Percentiles rank a stretch among this genome's conserved stretches.
Conservation (phyloP, 2,888 invertebrate genomes). For the Saturnia japonica region DNA sequence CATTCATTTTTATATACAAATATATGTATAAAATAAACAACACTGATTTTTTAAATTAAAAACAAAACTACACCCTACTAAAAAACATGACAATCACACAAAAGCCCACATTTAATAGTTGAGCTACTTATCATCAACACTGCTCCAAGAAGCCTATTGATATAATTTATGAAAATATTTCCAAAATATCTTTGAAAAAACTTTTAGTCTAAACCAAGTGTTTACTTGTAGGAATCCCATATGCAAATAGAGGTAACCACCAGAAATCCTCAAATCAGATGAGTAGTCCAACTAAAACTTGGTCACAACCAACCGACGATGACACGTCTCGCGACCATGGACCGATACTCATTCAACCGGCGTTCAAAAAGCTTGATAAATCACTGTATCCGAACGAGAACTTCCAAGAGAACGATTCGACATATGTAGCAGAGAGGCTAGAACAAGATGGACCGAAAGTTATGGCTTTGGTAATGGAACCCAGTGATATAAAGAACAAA, state of each 20-base stretch:
- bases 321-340: conserved; percentile 65
- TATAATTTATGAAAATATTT: no score
- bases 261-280: conserved; percentile 44
- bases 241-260: conserved; percentile 66
- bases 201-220: not conserved
- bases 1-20: no score
- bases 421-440: conserved; percentile 56
- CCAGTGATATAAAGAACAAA: conserved; percentile 45
- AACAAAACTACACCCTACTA: no score
- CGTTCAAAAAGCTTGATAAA: conserved; percentile 72
- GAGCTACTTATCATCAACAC: no score
- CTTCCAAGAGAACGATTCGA: conserved; percentile 64
- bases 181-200: not conserved
- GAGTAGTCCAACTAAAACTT: conserved; percentile 46
- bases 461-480: conserved; percentile 62
- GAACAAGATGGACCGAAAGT: conserved; percentile 65
- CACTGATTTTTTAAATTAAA: no score
- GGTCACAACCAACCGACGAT: conserved; percentile 45
- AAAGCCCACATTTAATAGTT: no score
- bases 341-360: conserved; percentile 73
- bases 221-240: conserved; percentile 57
- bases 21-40: no score
- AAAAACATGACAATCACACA: no score
- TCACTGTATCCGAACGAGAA: conserved; percentile 45
- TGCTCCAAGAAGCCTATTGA: no score